Base-by-base conservation (phyloP, 2,113 vertebrate genomes). In the Scalopus aquaticus region DNA sequence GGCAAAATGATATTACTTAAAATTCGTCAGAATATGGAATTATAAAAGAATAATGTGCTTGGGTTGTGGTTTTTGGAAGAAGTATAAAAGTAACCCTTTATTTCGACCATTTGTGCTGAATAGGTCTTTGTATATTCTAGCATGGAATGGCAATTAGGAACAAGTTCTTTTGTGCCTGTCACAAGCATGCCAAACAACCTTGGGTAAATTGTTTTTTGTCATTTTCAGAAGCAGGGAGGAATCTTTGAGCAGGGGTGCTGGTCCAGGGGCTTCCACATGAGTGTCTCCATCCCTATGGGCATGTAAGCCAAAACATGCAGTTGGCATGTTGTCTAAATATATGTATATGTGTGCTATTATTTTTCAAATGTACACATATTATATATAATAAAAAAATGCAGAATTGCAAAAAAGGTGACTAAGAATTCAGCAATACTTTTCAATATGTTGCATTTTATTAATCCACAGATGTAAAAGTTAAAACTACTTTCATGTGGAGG, bases 191-290 rank as follows among this genome's bases (percentile, higher is more conserved):
- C 37, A 24, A 9, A 20, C 39, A 67, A 2, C 8, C 28, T 70
- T 32, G 37, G 82, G 54, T 54, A 84, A 81, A n/a, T 69, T 74
- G 20, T 20, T 70, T 78, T 44, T 56, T 13, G 60, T 42, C 37
- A 49, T 87, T 86, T 91, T 93, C 77, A 85, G 84, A 89, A 96
- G 73, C 22, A 35, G 60, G 24, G 88, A 69, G 95, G 69, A 69
- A 12, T 5, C 35, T 74, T 69, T 37, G 87, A 51, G 51, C 22
- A 51, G 37, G 11, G 37, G 9, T 67, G 62, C 73, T 65, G 62
- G 20, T 54, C 54, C 56, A 60, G 56, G 62, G 60, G 3, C 69
- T 89, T 90, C 78, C 44, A 20, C n/a, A 2, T 46, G 84, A 22
- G 12, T 3, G 44, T 2, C 37, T 65, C 39, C 12, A 28, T 60